These are phyloP conservation scores for Oryctolagus cuniculus DNA, from an alignment of 2,113 vertebrate species.

Conservation along the genomic window mOryCun1.1 NC_091448.1:17766501-17767000, in stretches of 20 bases:
- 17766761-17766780: conserved; percentile 58
- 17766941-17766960: too few species aligned
- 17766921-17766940: too few species aligned
- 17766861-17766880: background rate
- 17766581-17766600: background rate
- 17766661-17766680: conserved; percentile 77
- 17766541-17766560: background rate
- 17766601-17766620: background rate
- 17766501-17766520: background rate
- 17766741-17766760: conserved; percentile 73
- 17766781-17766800: background rate
- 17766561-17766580: background rate
- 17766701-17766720: conserved; percentile 68
- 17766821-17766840: background rate
- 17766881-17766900: background rate
- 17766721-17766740: conserved; percentile 62
- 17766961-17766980: too few species aligned
- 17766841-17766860: accelerated
- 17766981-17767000: too few species aligned
- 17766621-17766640: accelerated
- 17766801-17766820: conserved; percentile 38
- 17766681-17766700: conserved; percentile 76
- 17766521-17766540: background rate
- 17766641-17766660: conserved; percentile 67
- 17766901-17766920: background rate